Evolutionary conservation across 2,113 vertebrate genomes (phyloP), one percentile per base, ranked within the genome.

Genomic region (Phalacrocorax brasilianus): DNA sequence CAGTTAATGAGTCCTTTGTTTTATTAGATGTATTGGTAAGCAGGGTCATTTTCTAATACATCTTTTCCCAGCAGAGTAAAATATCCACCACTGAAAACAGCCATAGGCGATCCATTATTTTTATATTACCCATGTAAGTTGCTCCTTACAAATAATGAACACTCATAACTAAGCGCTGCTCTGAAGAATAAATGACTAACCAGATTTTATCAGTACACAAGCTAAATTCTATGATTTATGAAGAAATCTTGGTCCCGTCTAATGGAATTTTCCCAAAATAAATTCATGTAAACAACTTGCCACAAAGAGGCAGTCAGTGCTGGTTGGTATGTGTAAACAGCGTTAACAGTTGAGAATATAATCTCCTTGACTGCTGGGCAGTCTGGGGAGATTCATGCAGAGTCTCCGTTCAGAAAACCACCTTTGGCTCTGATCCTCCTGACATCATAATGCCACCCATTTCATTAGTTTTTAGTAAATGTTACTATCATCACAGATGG

Each of bases 231-330:
- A 98, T 99, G 98, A 99, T 99, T 99, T 99, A 99, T 98, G 98
- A 98, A 98, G 98, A 99, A 99, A 99, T 98, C 98, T 98, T 98
- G 98, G 98, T 98, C 97, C 98, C 45, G 98, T 98, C 98, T 97
- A 98, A 99, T 99, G 99, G 99, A 99, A 98, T 99, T 99, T 99
- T 99, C 99, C 99, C 99, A 99, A 99, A 99, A 99, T 99, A 99
- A 98, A 99, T 99, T 98, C 98, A 98, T 98, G 99, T 99, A 99
- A 99, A 99, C 99, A 99, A 98, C 98, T 98, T 95, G 98, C 98
- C 98, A 99, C 99, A 99, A 99, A 99, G 99, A 99, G 98, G 98
- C 98, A 99, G 99, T 99, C 98, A 99, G 98, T 98, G 98, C 98
- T 98, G 98, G 96, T 96, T 98, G 98, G 98, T 98, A 98, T 98